Conservation (phyloP, 2,888 invertebrate genomes). For the Cryptocephalus moraei region DNA sequence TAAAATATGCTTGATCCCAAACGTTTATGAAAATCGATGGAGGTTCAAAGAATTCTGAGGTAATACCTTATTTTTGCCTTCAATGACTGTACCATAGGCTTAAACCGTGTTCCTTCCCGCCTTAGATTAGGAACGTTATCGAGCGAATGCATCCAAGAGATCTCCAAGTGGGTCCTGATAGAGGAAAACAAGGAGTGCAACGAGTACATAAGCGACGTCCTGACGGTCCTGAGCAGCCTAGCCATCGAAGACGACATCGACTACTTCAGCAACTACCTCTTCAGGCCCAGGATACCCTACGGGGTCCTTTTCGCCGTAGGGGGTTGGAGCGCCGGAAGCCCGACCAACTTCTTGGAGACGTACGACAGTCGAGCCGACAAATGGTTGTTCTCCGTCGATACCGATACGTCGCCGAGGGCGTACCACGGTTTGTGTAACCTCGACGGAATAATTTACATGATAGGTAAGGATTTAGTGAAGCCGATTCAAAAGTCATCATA, state of each 20-base stretch:
- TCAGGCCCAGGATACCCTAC: constrained; percentile 59
- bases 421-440: constrained; percentile 71
- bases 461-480: too few species aligned
- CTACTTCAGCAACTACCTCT: constrained; percentile 17
- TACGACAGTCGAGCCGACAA: constrained; percentile 69
- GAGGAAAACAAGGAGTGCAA: constrained; percentile 24
- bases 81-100: too few species aligned
- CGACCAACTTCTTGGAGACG: constrained; percentile 68
- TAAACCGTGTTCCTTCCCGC: background rate
- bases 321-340: constrained; percentile 78
- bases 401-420: constrained; percentile 59
- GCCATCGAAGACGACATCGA: constrained; percentile 15
- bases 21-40: too few species aligned
- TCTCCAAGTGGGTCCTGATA: constrained; percentile 20
- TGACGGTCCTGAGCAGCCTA: constrained; percentile 16
- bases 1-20: too few species aligned
- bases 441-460: constrained; percentile 62
- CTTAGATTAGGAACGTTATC: constrained; percentile 54
- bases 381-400: constrained; percentile 63
- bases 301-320: constrained; percentile 75
- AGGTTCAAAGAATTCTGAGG: too few species aligned
- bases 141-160: constrained; percentile 19
- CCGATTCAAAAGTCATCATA: too few species aligned
- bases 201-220: constrained; percentile 24
- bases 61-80: too few species aligned